Evolutionary conservation across 2,888 invertebrate genomes (phyloP).

Genomic region (Boloria euphrosyne): DNA sequence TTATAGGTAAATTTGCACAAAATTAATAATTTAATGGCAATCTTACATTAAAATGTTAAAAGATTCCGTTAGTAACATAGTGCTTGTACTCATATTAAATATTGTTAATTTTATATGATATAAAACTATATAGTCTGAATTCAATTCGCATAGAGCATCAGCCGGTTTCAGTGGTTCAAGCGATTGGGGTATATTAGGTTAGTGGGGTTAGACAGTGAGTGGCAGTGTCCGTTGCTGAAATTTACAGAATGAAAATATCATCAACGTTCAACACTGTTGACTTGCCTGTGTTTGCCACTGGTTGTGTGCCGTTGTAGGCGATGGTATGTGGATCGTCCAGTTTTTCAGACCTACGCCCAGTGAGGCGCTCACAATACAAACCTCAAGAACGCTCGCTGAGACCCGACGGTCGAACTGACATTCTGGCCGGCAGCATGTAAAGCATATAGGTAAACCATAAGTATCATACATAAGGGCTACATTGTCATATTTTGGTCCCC

Average conservation of each 20-base stretch:
- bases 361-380: slow-evolving; percentile 75
- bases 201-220: slow-evolving; percentile 63
- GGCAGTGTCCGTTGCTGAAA: slow-evolving; percentile 79
- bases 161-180: slow-evolving; percentile 64
- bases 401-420: slow-evolving; percentile 75
- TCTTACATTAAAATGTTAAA: slow-evolving; percentile 64
- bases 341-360: slow-evolving; percentile 81
- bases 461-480: slow-evolving; percentile 80
- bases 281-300: slow-evolving; percentile 66
- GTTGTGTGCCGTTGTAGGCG: slow-evolving; percentile 80
- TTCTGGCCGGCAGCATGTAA: slow-evolving; percentile 75
- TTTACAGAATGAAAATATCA: slow-evolving; percentile 75
- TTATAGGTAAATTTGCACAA: not conserved
- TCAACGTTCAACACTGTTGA: slow-evolving; percentile 75
- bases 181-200: slow-evolving; percentile 55
- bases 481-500: slow-evolving; percentile 57
- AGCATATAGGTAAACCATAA: slow-evolving; percentile 79
- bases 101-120: slow-evolving; percentile 16
- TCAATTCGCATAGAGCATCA: slow-evolving; percentile 51
- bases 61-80: slow-evolving; percentile 51
- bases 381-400: slow-evolving; percentile 69
- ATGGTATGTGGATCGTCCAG: slow-evolving; percentile 82
- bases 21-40: slow-evolving; percentile 60
- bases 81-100: slow-evolving; percentile 25
- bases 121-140: slow-evolving; percentile 47